Conservation (phyloP, 2,888 invertebrate species). For the Polia nebulosa region DNA sequence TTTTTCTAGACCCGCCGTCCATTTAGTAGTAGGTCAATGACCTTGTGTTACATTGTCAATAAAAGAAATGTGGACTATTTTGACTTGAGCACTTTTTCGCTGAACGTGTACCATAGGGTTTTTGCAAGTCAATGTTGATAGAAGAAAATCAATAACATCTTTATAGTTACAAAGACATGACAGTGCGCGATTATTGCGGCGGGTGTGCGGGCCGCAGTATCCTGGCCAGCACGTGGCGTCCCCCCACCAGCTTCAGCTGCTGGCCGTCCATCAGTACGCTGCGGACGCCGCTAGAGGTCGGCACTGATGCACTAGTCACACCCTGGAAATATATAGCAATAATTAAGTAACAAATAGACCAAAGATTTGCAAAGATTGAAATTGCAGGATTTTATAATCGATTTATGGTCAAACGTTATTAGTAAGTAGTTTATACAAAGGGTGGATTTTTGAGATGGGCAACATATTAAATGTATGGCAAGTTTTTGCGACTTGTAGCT, state of each 20-base stretch:
- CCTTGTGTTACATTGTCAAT: no score
- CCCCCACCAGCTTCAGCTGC: slow-evolving; percentile 86
- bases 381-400: no score
- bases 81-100: not conserved
- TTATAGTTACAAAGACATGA: slow-evolving; percentile 30
- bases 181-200: slow-evolving; percentile 70
- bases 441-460: no score
- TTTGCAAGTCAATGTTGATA: not conserved
- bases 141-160: slow-evolving; percentile 5
- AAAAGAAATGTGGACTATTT: not conserved
- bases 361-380: not conserved
- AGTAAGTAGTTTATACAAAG: no score
- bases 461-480: no score
- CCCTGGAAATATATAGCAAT: slow-evolving; percentile 66
- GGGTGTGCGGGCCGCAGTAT: slow-evolving; percentile 84
- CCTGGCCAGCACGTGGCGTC: slow-evolving; percentile 85
- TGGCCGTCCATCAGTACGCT: slow-evolving; percentile 88
- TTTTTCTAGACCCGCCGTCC: no score
- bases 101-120: slow-evolving; percentile 5
- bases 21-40: no score
- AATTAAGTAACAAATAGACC: not conserved
- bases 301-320: slow-evolving; percentile 69
- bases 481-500: no score
- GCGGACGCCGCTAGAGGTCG: slow-evolving; percentile 81
- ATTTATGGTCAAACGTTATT: no score